Evolutionary conservation across 2,797 vertebrate genomes (phyloP), one percentile per base, ranked within the genome.

Genomic region (Manis javanica): DNA sequence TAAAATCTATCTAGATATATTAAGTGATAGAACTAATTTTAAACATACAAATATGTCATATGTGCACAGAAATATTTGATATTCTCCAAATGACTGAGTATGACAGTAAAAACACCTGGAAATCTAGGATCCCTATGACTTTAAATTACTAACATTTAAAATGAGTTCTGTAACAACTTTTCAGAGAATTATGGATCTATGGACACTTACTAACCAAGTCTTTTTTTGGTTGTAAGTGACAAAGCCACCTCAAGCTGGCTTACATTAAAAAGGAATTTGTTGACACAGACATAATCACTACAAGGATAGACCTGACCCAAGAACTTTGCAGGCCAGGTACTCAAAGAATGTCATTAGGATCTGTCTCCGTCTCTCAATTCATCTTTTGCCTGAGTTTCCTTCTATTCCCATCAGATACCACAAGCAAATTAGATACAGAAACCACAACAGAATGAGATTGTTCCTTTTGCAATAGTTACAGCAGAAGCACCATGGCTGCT

Each of bases 111-210:
- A 96, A 94, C 82, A 77, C 12, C 42, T 79, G 37, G 37, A 87
- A 51, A 21, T 64, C 49, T 90, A 91, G 46, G 16, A 49, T 88
- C 14, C 49, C 49, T 68, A 9, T 42, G 72, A 46, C 24, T 87
- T 8, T 78, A 57, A 19, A 74, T 87, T 88, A 93, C 53, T 95
- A 85, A 68, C 59, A 1, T 90, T 91, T 96, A 64, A 95, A 66
- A 8, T 85, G 53, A 72, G 13, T 86, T 85, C 23, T 75, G 0
- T 49, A 87, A 49, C 10, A 95, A 85, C 8, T 55, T 74, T 92
- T 86, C 34, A 39, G 10, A 88, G 57, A 94, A 92, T 90, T 79
- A 46, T 16, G 88, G 49, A 69, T 6, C 4, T 68, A 10, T 13
- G 3, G 10, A 37, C 15, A 78, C 34, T 55, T 74, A 74, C 66